phyloP scores from a whole-genome alignment of 2,113 vertebrate genomes.

The Brachionichthys hirsutus region DNA sequence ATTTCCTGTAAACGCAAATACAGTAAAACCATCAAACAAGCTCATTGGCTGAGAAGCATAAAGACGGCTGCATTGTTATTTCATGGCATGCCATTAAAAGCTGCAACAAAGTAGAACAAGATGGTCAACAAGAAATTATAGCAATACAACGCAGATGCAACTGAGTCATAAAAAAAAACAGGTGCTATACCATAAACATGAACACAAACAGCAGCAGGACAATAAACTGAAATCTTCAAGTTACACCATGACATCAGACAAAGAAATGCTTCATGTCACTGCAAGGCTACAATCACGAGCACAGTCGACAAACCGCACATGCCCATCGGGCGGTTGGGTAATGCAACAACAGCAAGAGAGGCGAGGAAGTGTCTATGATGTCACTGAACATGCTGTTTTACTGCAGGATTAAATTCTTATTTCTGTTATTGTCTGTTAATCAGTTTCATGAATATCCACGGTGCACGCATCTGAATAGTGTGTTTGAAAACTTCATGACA shows the following conservation, averaged over 20 bases:
- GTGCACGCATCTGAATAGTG: too few relatives aligned
- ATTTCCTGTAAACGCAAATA: not conserved
- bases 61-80: conserved; percentile 28
- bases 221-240: conserved; percentile 29
- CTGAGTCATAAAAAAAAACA: conserved; percentile 62
- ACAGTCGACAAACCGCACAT: conserved; percentile 26
- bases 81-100: conserved; percentile 26
- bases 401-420: conserved; percentile 6
- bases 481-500: too few relatives aligned
- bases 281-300: conserved; percentile 34
- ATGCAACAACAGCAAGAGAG: conserved; percentile 20
- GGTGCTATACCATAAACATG: conserved; percentile 56
- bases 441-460: conserved; percentile 1
- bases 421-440: conserved; percentile 26
- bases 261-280: conserved; percentile 30
- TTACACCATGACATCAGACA: conserved; percentile 62
- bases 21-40: conserved; percentile 2
- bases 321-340: conserved; percentile 12
- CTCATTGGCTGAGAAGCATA: conserved; percentile 5
- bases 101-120: conserved; percentile 41
- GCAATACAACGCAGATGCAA: conserved; percentile 31
- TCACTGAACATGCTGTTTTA: conserved; percentile 30
- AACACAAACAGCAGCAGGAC: conserved; percentile 60
- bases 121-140: conserved; percentile 20
- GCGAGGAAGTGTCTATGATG: conserved; percentile 27